A percentile compares a stretch with the other conserved stretches of the same genome.
phyloP scores from a whole-genome alignment of 1,140 invertebrate species.

The Calycopis cecrops region DNA sequence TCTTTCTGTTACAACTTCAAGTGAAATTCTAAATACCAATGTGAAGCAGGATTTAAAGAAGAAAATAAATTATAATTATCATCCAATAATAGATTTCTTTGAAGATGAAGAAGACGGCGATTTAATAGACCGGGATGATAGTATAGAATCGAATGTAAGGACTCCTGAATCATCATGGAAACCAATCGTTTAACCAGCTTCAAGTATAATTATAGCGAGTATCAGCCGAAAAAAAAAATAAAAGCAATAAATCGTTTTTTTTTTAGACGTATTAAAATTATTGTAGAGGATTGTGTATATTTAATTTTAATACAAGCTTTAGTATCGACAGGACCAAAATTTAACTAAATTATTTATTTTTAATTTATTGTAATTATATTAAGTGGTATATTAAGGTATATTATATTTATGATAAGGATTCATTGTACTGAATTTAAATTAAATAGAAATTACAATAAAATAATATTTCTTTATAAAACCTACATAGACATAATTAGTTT shows the following conservation, averaged over 20 bases:
- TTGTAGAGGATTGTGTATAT: neutral
- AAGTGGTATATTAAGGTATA: neutral
- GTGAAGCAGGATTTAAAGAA: conserved; percentile 47
- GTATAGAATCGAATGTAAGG: conserved; percentile 37
- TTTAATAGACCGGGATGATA: conserved; percentile 63
- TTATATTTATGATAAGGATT: neutral
- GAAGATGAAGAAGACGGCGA: conserved; percentile 61
- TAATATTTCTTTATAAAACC: neutral
- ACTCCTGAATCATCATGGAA: conserved; percentile 64
- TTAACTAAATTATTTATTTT: conserved; percentile 8
- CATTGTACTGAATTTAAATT: conserved; percentile 35
- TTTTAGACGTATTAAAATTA: neutral
- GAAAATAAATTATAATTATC: conserved; percentile 88
- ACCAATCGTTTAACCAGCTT: conserved; percentile 55
- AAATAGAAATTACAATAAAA: conserved; percentile 52
- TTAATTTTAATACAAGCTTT: neutral
- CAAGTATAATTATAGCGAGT: conserved; percentile 32
- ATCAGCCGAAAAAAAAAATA: conserved; percentile 42
- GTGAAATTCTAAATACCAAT: conserved; percentile 30
- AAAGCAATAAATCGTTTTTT: neutral
- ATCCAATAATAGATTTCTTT: conserved; percentile 90
- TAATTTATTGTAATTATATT: conserved; percentile 5
- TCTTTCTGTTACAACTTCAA: conserved; percentile 38
- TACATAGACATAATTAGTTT: too few relatives aligned
- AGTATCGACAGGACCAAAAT: conserved; percentile 12